Evolutionary conservation across 2,888 invertebrate species (phyloP), one percentile per base, ranked within the genome.

Genomic region (Monochamus alternatus): DNA sequence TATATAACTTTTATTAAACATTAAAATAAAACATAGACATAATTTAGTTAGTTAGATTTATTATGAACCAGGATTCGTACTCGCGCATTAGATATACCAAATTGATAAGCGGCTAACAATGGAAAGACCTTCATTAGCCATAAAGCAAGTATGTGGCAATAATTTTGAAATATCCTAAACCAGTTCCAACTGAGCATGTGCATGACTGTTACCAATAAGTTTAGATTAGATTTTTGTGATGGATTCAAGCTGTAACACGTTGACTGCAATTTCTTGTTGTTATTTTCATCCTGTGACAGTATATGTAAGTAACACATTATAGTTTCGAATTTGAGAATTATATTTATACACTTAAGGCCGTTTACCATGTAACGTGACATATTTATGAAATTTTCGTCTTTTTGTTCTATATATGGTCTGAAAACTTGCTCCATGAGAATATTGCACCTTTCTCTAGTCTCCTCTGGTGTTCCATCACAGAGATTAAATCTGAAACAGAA

Each of bases 311-410:
- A 84, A 82, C 90, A 92, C 30, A 93, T 85, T 82, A 92, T 91
- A 0, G 92, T 90, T 10, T 90, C 87, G 0, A 92, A 90, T 7
- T 93, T 88, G 0, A 95, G 89, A 51, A 89, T 87, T 0, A 94
- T 94, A 86, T 93, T 92, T 64, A 94, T 89, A 3, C 91, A 91
- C 93, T 93, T 94, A 85, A 96, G 88, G 0, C 95, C 95, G 66
- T 93, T 90, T 2, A 95, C 86, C 84, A 96, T 89, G 0, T 92
- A 91, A 0, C 85, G 87, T 0, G 94, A 90, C 92, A 95, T 93
- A 80, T 91, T 88, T 68, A 92, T 89, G 87, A 95, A 96, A 73
- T 93, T 90, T 59, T 92, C 89, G 0, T 91, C 91, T 3, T 92
- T 91, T 62, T 91, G 89, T 68, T 91, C 90, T 7, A 96, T 86